Base-by-base conservation (phyloP, 2,797 vertebrate species). In the Orientallactaga sibirica region DNA sequence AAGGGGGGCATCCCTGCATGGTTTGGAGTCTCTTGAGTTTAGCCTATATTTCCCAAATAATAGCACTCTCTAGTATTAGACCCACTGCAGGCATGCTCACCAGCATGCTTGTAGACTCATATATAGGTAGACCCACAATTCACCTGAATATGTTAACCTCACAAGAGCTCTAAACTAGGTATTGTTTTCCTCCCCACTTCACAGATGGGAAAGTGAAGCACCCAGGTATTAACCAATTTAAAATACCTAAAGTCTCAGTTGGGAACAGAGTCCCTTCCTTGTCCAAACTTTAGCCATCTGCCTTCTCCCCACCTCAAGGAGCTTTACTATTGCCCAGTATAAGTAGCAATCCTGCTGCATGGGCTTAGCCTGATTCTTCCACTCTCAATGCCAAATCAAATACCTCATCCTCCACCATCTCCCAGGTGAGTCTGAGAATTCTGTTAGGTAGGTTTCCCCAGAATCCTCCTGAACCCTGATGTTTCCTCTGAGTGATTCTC, bases 31-130 rank as follows among this genome's bases (percentile, higher is more conserved):
- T 77, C 66, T 61, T 86, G 22, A 24, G 73, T 62, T 91, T 88
- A 80, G 71, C 22, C 7, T 48, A 48, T 62, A 43, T 86, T 91
- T 92, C 78, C 43, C 86, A 55, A 80, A 37, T 64, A 52, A 82
- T 18, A 75, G 2, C 0, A 11, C 64, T 22, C 64, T 15, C 52
- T 78, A 9, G 24, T 52, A 52, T 68, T n/a, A 58, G 52, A 74
- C 4, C 4, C 16, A 70, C 20, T 79, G 18, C 3, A 24, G n/a
- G 67, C 10, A 20, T 77, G 37, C 18, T 7, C 18, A 22, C 14
- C 20, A 24, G 12, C 37, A 27, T 33, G 7, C 11, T 71, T 7
- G 10, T 37, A 29, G 22, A n/a, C 41, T 2, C 19, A 1, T 43
- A 24, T 33, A 6, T 14, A n/a, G 29, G 25, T 37, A 41, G 18